Evolutionary conservation across 2,797 vertebrate species (phyloP).

Genomic region (Falco columbarius): DNA sequence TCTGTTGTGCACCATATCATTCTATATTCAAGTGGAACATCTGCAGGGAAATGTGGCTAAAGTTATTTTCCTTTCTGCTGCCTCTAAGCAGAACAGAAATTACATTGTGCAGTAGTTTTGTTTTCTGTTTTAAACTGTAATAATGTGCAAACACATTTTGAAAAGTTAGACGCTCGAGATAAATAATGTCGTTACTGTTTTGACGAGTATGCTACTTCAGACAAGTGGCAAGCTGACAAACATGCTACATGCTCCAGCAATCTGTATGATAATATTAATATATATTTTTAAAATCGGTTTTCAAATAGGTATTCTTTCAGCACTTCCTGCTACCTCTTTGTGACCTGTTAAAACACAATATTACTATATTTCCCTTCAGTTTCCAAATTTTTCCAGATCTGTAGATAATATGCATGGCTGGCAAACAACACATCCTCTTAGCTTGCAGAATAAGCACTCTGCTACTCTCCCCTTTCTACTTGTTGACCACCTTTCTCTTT

Average conservation of each 20-base stretch:
- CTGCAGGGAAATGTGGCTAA: neutral
- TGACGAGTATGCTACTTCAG: neutral
- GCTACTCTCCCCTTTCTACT: neutral
- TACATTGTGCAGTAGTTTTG: neutral
- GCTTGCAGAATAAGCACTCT: neutral
- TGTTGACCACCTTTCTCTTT: neutral
- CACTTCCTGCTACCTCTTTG: neutral
- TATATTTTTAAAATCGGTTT: neutral
- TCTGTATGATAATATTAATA: neutral
- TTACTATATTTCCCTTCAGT: neutral
- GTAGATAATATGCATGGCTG: neutral
- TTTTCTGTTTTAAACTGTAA: neutral
- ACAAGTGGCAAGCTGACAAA: neutral
- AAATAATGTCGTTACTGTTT: neutral
- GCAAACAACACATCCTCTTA: neutral
- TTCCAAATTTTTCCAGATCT: neutral
- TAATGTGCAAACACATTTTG: neutral
- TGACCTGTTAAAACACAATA: neutral
- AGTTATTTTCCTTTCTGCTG: constrained; percentile 16
- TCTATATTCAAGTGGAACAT: neutral
- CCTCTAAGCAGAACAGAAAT: neutral
- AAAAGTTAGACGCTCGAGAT: neutral
- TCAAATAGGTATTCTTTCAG: neutral
- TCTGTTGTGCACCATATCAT: neutral
- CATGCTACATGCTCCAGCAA: neutral